phyloP scores from a whole-genome alignment of 2,113 vertebrate genomes.

The Nyctibius bracteatus region DNA sequence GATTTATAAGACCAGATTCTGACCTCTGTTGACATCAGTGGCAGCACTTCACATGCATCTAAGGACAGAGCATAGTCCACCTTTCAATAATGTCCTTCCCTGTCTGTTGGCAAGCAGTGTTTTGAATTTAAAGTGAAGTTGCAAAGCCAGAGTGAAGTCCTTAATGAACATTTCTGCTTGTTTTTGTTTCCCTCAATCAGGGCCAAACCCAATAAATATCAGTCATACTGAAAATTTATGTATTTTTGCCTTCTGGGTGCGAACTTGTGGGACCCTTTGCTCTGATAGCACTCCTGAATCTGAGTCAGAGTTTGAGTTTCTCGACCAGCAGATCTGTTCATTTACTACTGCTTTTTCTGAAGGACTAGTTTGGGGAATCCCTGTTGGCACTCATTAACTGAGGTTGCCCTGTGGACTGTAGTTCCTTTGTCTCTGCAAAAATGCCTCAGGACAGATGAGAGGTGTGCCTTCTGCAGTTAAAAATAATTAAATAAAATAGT shows the following conservation, averaged over 20 bases:
- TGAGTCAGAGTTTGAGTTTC: background rate
- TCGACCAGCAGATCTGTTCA: background rate
- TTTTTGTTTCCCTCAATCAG: background rate
- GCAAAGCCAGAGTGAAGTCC: background rate
- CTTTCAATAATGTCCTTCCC: background rate
- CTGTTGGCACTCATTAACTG: background rate
- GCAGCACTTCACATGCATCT: background rate
- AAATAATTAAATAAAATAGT: conserved; percentile 10
- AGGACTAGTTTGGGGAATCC: background rate
- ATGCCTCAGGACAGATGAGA: background rate
- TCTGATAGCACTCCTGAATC: background rate
- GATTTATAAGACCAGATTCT: background rate
- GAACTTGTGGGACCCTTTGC: background rate
- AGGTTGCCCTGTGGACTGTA: background rate
- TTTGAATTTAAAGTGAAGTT: background rate
- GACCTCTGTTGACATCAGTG: background rate
- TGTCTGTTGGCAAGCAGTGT: background rate
- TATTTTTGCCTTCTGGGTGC: background rate
- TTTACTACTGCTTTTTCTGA: background rate
- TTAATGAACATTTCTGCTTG: background rate
- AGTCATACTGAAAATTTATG: background rate
- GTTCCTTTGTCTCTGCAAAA: background rate
- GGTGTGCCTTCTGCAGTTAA: background rate
- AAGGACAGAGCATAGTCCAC: background rate
- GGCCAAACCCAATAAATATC: background rate